Evolutionary conservation across 2,888 invertebrate genomes (phyloP), one percentile per base, ranked within the genome.

Genomic region (Yponomeuta evonymella): DNA sequence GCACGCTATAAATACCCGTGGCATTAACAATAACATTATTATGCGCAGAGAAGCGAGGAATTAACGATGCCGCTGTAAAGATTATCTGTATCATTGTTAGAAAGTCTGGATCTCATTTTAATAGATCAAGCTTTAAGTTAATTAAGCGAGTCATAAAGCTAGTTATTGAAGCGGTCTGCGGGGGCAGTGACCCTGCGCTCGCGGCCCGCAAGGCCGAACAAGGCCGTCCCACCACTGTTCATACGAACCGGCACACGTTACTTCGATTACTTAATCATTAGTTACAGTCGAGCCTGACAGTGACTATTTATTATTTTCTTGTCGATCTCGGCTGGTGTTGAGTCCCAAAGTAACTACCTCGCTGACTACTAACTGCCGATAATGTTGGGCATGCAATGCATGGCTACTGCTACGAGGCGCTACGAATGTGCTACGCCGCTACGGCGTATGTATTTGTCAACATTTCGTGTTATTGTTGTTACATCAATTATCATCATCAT

Each of bases 131-230:
- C 67, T 67, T 67, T 5, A 15, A 48, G 15, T 58, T 58, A 10
- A 58, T 58, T 58, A 36, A 33, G 23, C 11, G 23, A 67, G n/a
- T 6, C n/a, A n/a, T 67, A 29, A 12, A n/a, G 36, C 33, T 67
- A 43, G 30, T 33, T 58, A 69, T 73, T 63, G 48, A 30, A 70
- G 65, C 67, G 74, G 5, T 15, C 12, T n/a, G 43, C 43, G 3
- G 43, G 67, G 43, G n/a, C 67, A 36, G 33, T 77, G 80, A 79
- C 79, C 80, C 74, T 75, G 73, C 70, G 33, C 63, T 76, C 77
- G 76, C 77, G 82, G 82, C 77, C 78, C 77, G 82, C 90, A 90
- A 91, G 90, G 89, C 86, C 90, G 84, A 74, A 79, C 89, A 89
- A 90, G 90, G 91, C 88, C 87, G 87, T 85, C 85, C 82, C 78